These are phyloP conservation scores for Epinotia nisella DNA, from an alignment of 2,888 invertebrate species.

Conservation along the genomic window DNA sequence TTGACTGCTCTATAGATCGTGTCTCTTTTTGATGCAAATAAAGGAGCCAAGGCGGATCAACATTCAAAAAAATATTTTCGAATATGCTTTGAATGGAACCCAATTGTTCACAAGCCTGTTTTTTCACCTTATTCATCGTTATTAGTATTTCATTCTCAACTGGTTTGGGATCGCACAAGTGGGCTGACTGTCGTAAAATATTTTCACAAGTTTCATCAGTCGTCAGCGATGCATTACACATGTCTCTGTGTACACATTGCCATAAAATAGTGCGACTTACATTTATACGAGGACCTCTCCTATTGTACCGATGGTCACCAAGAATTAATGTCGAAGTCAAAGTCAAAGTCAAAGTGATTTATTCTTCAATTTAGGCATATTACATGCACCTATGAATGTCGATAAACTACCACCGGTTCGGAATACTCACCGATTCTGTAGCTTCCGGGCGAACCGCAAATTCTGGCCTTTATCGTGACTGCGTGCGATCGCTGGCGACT, in stretches of 20 bases:
- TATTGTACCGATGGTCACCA: conserved; percentile 2
- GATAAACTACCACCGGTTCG: too few species aligned
- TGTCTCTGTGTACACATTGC: not conserved
- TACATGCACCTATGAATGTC: too few species aligned
- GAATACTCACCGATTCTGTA: too few species aligned
- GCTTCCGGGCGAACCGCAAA: too few species aligned
- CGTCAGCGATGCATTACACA: too few species aligned
- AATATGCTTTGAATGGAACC: conserved; percentile 4
- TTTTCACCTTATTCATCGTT: conserved; percentile 10
- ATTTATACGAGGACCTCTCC: not conserved
- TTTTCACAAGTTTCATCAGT: too few species aligned
- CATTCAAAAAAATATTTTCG: not conserved
- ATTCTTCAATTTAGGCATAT: too few species aligned
- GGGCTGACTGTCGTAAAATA: too few species aligned
- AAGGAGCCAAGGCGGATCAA: not conserved
- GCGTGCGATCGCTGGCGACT: too few species aligned
- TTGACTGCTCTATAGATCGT: conserved; percentile 2
- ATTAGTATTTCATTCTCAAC: conserved; percentile 4
- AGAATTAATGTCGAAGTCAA: too few species aligned
- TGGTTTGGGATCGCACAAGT: not conserved
- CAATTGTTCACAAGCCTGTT: conserved; percentile 4
- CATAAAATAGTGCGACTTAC: conserved; percentile 2
- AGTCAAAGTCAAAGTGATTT: too few species aligned
- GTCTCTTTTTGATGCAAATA: not conserved
- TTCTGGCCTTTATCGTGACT: too few species aligned